phyloP scores from a whole-genome alignment of 2,113 vertebrate species.

The Cryptomyrus ogoouensis region DNA sequence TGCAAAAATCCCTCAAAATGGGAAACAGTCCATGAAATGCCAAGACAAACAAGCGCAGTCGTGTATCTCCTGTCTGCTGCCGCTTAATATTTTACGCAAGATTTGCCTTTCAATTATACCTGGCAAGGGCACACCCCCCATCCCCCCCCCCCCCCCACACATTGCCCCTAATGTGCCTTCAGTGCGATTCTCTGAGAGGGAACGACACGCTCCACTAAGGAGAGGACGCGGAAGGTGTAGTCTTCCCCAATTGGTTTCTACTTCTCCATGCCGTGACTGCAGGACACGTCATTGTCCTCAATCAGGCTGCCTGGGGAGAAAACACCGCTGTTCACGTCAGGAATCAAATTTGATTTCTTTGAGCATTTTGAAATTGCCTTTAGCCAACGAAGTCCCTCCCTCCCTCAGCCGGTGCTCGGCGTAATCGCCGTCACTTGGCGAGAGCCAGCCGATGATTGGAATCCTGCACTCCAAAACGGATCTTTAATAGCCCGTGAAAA shows the following conservation, averaged over 20 bases:
- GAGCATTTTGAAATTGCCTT: constrained; percentile 22
- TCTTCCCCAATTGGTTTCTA: background rate
- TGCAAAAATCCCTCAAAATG: background rate
- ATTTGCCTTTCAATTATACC: constrained; percentile 25
- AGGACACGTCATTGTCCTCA: constrained; percentile 4
- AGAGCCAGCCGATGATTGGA: background rate
- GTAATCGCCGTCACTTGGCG: background rate
- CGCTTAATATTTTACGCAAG: constrained; percentile 20
- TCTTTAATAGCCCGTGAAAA: constrained; percentile 2
- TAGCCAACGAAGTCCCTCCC: constrained; percentile 1
- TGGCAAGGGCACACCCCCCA: background rate
- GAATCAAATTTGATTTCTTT: constrained; percentile 19
- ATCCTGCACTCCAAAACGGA: background rate
- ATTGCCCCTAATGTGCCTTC: constrained; percentile 16
- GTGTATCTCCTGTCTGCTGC: background rate
- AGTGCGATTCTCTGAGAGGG: background rate
- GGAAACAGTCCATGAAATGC: constrained; percentile 8
- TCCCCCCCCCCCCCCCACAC: background rate
- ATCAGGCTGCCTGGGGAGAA: background rate
- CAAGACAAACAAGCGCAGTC: background rate
- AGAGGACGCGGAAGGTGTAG: background rate
- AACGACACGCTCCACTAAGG: background rate
- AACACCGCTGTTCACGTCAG: background rate
- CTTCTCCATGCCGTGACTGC: background rate
- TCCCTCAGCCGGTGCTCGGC: background rate